Evolutionary conservation across 2,888 invertebrate species (phyloP), one percentile per base, ranked within the genome.

Genomic region (Agrochola lota): DNA sequence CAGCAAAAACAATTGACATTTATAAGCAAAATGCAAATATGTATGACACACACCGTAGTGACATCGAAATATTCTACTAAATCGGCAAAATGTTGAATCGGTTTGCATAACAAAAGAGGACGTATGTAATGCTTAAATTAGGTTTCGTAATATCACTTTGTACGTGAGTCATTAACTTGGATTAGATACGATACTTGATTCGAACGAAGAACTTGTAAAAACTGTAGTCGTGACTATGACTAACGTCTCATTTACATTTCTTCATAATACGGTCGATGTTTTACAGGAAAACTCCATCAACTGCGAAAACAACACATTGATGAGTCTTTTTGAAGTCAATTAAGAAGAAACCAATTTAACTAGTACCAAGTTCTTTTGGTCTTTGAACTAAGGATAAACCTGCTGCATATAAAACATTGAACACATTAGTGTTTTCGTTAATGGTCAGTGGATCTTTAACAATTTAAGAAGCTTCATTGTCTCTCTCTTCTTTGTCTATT

Each of bases 91-190:
- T 46, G n/a, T 69, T 75, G 40, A 84, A 76, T 77, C 40, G 15
- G 59, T 83, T 78, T 78, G 77, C 73, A 71, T 72, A 85, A 85
- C 66, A 84, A 78, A 80, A 73, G 68, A 64, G 62, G 67, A 74
- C 30, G 40, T 64, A 69, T 62, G 66, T 71, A 75, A 81, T 80
- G 46, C 77, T 72, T 76, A 79, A 85, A 85, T 85, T 72, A 80
- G 64, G 74, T 87, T 86, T 85, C 80, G 80, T 83, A 88, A 88
- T 76, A 78, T 77, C 64, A 81, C 68, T 85, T 78, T 59, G 66
- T 81, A 74, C 43, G 69, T 86, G 87, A 86, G 43, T 85, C 86
- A 86, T 71, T 73, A 62, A 68, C 43, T 71, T 30, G 17, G 11
- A 64, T 73, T 71, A 49, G 52, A 71, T 74, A 60, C 26, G 20